Evolutionary conservation across 2,888 invertebrate species (phyloP), one percentile per base, ranked within the genome.

Genomic region (Macrosoma leucophasiata): DNA sequence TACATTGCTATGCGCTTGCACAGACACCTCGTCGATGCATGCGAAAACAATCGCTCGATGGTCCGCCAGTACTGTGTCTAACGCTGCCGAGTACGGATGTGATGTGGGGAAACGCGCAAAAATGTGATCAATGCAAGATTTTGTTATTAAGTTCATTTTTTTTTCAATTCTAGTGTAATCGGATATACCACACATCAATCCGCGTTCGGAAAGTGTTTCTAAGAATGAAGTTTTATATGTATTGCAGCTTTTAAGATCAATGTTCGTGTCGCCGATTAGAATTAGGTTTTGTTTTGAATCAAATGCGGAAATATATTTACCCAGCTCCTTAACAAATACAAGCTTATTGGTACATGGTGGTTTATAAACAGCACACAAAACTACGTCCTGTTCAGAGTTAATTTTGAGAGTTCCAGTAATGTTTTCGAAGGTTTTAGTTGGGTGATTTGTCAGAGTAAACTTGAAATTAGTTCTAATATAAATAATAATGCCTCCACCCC

Each of bases 1-100:
- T 40, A 38, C 31, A 20, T 8, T 15, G 3, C 12, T 30, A 3
- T 24, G 6, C 4, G 7, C 5, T n/a, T n/a, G n/a, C n/a, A n/a
- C n/a, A n/a, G n/a, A n/a, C 3, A 14, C 20, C 15, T 21, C 33
- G 8, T n/a, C 6, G 2, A 22, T 13, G 28, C 43, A 43, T 1
- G 29, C 11, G 10, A 43, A 29, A 2, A 40, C 23, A 22, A 39
- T 13, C 6, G 36, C 38, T 1, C 45, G 46, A 20, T 50, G 46
- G 28, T 47, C 44, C 5, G 50, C 47, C 20, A 29, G n/a, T n/a
- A 31, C 31, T 18, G 13, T 9, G 13, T 19, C 31, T 11, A 31
- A 13, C 18, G 19, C 31, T 19, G 24, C 31, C 23, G 39, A 33
- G 34, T 17, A 33, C 21, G 36, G 33, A 31, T 24, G 12, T 22